These are phyloP conservation scores for Xiphias gladius DNA, from an alignment of 2,113 vertebrate species.

Conservation along the genomic window DNA sequence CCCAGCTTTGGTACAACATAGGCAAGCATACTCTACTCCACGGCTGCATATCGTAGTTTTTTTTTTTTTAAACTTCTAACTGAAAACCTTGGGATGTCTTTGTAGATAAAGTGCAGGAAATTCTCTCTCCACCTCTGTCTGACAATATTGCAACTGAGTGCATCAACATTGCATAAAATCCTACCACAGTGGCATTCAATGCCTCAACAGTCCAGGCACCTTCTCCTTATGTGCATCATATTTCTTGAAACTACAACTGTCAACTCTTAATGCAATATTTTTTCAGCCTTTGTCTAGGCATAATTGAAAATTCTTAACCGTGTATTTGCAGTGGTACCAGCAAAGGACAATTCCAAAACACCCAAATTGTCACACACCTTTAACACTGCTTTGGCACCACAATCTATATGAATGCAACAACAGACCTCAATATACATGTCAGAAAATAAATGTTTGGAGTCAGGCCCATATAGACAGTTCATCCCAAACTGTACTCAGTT, in stretches of 20 bases:
- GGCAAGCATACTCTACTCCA: conserved; percentile 3
- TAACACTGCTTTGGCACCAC: conserved; percentile 56
- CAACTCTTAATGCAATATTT: neutral
- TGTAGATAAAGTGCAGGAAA: conserved; percentile 84
- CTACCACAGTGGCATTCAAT: conserved; percentile 26
- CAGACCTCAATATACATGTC: conserved; percentile 51
- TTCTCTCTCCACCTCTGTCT: conserved; percentile 45
- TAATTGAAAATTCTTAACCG: conserved; percentile 6
- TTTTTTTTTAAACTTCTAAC: conserved; percentile 21
- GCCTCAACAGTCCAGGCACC: conserved; percentile 46
- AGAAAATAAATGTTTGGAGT: conserved; percentile 49
- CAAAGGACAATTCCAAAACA: conserved; percentile 32
- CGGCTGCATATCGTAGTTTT: conserved; percentile 6
- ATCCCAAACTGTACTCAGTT: conserved; percentile 37
- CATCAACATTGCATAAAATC: conserved; percentile 56
- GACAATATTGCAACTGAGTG: conserved; percentile 44
- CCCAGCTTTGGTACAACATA: conserved; percentile 23
- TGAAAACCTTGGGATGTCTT: conserved; percentile 52
- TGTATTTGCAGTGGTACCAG: conserved; percentile 34
- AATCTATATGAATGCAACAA: conserved; percentile 37
- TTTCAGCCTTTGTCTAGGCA: conserved; percentile 22
- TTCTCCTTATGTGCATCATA: conserved; percentile 31
- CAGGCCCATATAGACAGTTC: conserved; percentile 26
- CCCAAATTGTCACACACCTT: conserved; percentile 40
- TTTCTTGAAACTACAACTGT: conserved; percentile 25